Base-by-base conservation (phyloP, 2,888 invertebrate species). In the Sesia apiformis region DNA sequence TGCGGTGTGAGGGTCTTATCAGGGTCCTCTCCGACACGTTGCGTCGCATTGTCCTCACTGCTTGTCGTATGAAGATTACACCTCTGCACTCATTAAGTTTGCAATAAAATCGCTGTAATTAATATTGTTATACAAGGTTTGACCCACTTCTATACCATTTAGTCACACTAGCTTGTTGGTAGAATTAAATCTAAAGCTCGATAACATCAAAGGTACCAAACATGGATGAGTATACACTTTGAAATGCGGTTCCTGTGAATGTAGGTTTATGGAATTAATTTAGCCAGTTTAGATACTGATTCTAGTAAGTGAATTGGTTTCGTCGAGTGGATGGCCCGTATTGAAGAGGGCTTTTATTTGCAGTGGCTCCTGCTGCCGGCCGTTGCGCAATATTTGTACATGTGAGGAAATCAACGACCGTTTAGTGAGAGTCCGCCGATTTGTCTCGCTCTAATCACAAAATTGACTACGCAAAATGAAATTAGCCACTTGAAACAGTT, bases 381-480 rank as follows among this genome's bases (percentile, higher is more conserved):
- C 58, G 46, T 52, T 41, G 53, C 38, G 40, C 39, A 39, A 50
- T 38, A 38, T 7, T 40, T 46, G 49, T 52, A 40, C 52, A 52
- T 65, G 64, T 67, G 69, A 68, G 64, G 61, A 66, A 74, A 67
- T 66, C 67, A 70, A 66, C 69, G 62, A 67, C 66, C 69, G 67
- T 70, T 67, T 66, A 69, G 70, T 66, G 68, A 70, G 73, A 73
- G 68, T 65, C 64, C 59, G 43, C 51, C 62, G 58, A 69, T 72
- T 56, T 55, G 40, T 55, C 49, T 57, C 56, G 54, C 53, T 54
- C 59, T 69, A 65, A 72, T 71, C 62, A 61, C 69, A 64, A 63
- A 65, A 70, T 71, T 67, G 64, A 65, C 69, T 68, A 64, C 66
- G 71, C 71, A 74, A 70, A 76, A 70, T 67, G 67, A 62, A 72